A percentile compares a stretch with the other conserved stretches of the same genome.
Conservation (phyloP, 2,888 invertebrate species). For the Scaptomyza tumidula region DNA sequence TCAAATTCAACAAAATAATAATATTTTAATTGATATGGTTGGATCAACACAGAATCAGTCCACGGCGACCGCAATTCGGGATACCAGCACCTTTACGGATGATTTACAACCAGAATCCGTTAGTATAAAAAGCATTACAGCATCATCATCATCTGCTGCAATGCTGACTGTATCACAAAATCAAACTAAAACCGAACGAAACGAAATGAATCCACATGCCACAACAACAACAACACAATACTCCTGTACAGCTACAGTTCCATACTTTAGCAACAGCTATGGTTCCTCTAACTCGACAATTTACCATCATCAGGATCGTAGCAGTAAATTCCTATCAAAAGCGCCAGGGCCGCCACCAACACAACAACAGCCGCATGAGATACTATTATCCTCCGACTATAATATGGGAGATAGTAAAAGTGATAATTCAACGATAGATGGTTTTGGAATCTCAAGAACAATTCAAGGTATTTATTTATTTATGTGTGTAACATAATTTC, state of each 20-base stretch:
- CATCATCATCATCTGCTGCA: conserved; percentile 32
- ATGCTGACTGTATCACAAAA: conserved; percentile 18
- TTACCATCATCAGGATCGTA: conserved; percentile 32
- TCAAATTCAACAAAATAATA: conserved; percentile 33
- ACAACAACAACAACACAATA: conserved; percentile 12
- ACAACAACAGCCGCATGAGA: conserved; percentile 4
- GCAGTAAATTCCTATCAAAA: conserved; percentile 23
- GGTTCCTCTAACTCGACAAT: conserved; percentile 27
- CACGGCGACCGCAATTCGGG: conserved; percentile 29
- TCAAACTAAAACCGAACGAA: conserved; percentile 15
- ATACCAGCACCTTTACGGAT: conserved; percentile 35
- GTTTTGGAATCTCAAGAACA: conserved; percentile 36
- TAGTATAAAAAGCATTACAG: conserved; percentile 13
- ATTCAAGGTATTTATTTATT: conserved; percentile 44
- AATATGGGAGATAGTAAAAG: conserved; percentile 24
- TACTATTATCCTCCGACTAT: conserved; percentile 9
- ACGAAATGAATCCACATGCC: neutral
- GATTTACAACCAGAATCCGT: conserved; percentile 32
- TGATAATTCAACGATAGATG: conserved; percentile 30
- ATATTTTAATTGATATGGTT: conserved; percentile 63
- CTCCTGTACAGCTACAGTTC: conserved; percentile 23
- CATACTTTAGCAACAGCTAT: conserved; percentile 47
- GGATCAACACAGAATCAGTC: conserved; percentile 54
- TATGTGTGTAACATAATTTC: too few species aligned
- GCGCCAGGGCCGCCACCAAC: neutral